Percentiles rank a stretch among this genome's conserved stretches.
Evolutionary conservation across 2,113 vertebrate species (phyloP).

Genomic region (Malurus alboscapulatus): DNA sequence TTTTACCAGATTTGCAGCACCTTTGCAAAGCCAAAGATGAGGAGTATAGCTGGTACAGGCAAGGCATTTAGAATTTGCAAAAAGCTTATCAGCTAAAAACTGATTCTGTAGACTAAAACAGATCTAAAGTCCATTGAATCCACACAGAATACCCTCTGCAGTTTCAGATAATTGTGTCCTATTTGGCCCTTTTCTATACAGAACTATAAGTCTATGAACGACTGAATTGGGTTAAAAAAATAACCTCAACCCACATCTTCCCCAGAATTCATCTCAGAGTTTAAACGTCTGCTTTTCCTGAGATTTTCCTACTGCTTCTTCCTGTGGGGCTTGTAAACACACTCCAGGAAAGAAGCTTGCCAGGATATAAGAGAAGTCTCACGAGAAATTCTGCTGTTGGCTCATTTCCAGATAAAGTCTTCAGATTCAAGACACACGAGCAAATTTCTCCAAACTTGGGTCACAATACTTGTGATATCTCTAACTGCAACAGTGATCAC

Average conservation of each 20-base stretch:
- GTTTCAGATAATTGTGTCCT: not conserved
- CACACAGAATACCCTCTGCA: not conserved
- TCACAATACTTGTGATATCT: conserved; percentile 20
- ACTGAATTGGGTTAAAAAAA: not conserved
- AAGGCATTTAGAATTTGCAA: conserved; percentile 19
- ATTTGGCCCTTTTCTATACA: not conserved
- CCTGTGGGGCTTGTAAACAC: conserved; percentile 47
- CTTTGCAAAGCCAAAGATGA: not conserved
- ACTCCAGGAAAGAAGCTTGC: conserved; percentile 49
- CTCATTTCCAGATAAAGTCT: conserved; percentile 47
- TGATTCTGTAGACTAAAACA: not conserved
- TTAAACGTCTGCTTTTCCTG: conserved; percentile 30
- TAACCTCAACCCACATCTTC: not conserved
- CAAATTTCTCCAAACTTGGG: not conserved
- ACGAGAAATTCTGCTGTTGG: conserved; percentile 40
- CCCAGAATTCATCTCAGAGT: conserved; percentile 22
- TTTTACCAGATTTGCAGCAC: not conserved
- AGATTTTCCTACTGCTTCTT: conserved; percentile 40
- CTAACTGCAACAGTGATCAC: not conserved
- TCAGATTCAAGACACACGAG: conserved; percentile 1
- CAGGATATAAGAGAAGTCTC: conserved; percentile 57
- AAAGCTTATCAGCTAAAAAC: conserved; percentile 35
- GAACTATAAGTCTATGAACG: not conserved
- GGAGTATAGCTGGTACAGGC: not conserved
- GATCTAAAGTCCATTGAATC: not conserved